Conservation (phyloP, 1,140 invertebrate species). For the Diorhabda sublineata region DNA sequence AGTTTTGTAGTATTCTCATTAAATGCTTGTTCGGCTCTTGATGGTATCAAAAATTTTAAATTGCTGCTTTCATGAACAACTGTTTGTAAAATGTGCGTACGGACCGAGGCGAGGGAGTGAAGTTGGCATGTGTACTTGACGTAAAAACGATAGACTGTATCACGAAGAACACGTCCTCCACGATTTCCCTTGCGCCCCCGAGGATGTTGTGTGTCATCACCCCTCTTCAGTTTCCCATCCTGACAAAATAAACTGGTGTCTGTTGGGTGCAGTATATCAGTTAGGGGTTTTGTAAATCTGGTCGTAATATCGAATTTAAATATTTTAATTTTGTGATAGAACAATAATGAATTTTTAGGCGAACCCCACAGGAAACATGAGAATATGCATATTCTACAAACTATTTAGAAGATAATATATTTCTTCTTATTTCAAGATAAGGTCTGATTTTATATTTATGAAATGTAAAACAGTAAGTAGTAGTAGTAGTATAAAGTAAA, state of each 20-base stretch:
- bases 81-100: not conserved
- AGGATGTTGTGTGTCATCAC: not conserved
- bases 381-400: too few species aligned
- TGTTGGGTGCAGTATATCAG: not conserved
- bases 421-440: too few species aligned
- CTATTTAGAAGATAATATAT: too few species aligned
- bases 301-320: not conserved
- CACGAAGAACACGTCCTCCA: slow-evolving; percentile 1
- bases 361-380: too few species aligned
- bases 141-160: slow-evolving; percentile 16
- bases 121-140: slow-evolving; percentile 11
- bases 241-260: slow-evolving; percentile 12
- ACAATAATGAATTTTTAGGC: not conserved
- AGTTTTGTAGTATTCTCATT: too few species aligned
- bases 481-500: too few species aligned
- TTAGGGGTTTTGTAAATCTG: not conserved
- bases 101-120: not conserved
- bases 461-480: too few species aligned
- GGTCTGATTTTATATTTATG: too few species aligned
- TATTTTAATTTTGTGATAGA: not conserved
- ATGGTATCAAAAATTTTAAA: too few species aligned
- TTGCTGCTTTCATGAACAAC: not conserved
- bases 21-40: too few species aligned
- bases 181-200: not conserved
- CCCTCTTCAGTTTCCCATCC: slow-evolving; percentile 3